Conservation (phyloP, 2,797 vertebrate species). For the Mareca penelope region DNA sequence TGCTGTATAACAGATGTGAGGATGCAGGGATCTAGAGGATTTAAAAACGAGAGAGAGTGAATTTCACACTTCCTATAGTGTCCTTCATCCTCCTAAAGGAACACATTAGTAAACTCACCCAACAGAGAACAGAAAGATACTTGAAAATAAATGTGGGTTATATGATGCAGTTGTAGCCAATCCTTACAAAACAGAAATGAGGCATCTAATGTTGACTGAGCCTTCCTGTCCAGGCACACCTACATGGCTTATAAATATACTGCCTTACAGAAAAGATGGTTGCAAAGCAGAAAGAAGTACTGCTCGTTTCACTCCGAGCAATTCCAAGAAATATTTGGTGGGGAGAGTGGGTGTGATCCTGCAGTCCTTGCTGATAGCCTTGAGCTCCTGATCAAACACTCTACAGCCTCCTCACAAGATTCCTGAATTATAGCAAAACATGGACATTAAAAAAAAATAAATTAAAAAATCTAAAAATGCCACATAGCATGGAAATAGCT, state of each 20-base stretch:
- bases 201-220: background rate
- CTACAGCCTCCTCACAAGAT: background rate
- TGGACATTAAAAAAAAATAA: background rate
- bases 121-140: background rate
- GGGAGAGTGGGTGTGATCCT: background rate
- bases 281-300: background rate
- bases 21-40: background rate
- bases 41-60: background rate
- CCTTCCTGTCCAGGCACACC: background rate
- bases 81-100: background rate
- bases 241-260: background rate
- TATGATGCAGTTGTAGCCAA: background rate
- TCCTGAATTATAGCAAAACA: background rate
- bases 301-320: background rate
- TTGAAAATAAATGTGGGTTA: background rate
- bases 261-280: background rate
- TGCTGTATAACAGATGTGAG: background rate
- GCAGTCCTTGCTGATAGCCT: background rate
- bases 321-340: background rate
- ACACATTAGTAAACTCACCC: background rate
- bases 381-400: background rate
- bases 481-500: background rate
- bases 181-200: background rate
- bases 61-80: background rate
- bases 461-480: background rate